Percentiles rank a stretch among this genome's conserved stretches.
These are phyloP conservation scores for Globicephala melas DNA, from an alignment of 2,113 vertebrate species.

Conservation along the genomic window DNA sequence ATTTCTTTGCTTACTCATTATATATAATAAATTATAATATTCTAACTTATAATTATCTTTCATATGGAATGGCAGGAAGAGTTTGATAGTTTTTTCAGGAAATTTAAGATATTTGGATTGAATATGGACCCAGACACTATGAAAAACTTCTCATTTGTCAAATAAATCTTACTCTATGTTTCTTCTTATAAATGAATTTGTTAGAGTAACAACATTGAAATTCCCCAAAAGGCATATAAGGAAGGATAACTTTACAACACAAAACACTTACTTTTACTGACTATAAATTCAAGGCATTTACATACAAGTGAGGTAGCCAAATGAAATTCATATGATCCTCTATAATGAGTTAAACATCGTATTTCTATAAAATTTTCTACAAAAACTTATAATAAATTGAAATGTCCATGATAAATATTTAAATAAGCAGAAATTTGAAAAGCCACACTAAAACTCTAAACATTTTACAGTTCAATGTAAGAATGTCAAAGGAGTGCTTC, in stretches of 20 bases:
- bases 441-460: background rate
- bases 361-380: background rate
- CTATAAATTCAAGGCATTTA: background rate
- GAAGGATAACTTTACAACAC: background rate
- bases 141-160: constrained; percentile 61
- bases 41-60: constrained; percentile 49
- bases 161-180: constrained; percentile 26
- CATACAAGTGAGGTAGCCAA: background rate
- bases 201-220: background rate
- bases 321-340: background rate
- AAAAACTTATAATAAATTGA: background rate
- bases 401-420: background rate
- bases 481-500: background rate
- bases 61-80: background rate
- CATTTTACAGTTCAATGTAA: background rate
- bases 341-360: background rate
- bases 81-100: constrained; percentile 57
- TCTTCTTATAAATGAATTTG: constrained; percentile 43
- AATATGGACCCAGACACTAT: constrained; percentile 24
- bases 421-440: background rate
- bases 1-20: constrained; percentile 26
- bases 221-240: background rate
- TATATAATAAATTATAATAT: constrained; percentile 26
- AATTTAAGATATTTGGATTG: constrained; percentile 53
- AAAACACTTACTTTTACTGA: background rate